phyloP scores from a whole-genome alignment of 35 echinoderm and acorn worm genomes.

The Ptychodera flava region DNA sequence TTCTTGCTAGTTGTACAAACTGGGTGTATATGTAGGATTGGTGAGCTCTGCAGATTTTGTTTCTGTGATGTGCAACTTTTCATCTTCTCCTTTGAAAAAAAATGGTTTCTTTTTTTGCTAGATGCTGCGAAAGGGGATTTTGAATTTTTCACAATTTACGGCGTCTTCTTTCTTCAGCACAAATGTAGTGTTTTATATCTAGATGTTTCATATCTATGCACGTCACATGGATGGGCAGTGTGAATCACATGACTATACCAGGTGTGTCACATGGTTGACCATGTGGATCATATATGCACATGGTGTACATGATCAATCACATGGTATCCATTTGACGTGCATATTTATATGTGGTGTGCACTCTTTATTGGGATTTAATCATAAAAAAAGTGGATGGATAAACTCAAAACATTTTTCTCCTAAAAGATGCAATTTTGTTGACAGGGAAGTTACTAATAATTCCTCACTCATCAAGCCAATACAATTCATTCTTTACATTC shows the following conservation, averaged over 20 bases:
- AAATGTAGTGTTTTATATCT: not conserved
- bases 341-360: not conserved
- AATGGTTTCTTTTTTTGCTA: not conserved
- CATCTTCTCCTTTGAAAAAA: not conserved
- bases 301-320: not conserved
- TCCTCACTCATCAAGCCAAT: not conserved
- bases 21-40: not conserved
- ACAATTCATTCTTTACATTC: not conserved
- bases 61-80: not conserved
- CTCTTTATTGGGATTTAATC: not conserved
- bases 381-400: not conserved
- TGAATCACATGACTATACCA: not conserved
- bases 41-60: too few relatives aligned
- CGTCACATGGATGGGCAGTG: too few relatives aligned
- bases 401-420: not conserved
- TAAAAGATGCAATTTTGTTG: conserved; percentile 2
- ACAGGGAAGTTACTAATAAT: not conserved
- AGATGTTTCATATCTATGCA: too few relatives aligned
- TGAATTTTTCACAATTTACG: not conserved
- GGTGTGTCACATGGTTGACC: not conserved
- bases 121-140: not conserved
- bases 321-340: not conserved
- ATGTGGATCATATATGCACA: not conserved
- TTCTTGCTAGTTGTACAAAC: not conserved
- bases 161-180: not conserved